phyloP scores from a whole-genome alignment of 2,113 vertebrate species.

The Aix galericulata region DNA sequence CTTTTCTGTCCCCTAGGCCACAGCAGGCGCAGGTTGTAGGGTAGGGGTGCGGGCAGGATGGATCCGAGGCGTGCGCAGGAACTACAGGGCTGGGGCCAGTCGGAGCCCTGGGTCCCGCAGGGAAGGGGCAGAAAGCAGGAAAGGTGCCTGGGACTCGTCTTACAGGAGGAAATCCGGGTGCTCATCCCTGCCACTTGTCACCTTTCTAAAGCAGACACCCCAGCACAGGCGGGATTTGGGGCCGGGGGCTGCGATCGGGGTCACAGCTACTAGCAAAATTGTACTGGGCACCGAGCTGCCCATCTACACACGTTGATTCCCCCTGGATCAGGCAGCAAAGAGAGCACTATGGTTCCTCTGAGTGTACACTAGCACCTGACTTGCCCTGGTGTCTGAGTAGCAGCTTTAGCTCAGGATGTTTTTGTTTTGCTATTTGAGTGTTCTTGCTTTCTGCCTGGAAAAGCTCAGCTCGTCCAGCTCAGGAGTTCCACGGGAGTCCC shows the following conservation, averaged over 20 bases:
- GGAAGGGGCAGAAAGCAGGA: not conserved
- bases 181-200: not conserved
- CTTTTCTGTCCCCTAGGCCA: not conserved
- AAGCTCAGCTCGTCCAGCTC: not conserved
- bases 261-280: not conserved
- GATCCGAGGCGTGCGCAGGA: not conserved
- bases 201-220: not conserved
- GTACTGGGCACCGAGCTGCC: not conserved
- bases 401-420: not conserved
- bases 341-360: not conserved
- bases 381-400: not conserved
- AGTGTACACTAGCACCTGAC: too few relatives aligned
- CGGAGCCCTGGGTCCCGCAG: not conserved
- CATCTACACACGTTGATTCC: not conserved
- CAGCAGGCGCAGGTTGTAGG: rapidly evolving
- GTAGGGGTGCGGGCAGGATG: not conserved
- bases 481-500: not conserved
- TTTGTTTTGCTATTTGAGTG: not conserved
- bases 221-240: not conserved
- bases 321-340: not conserved
- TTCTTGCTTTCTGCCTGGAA: not conserved
- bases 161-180: not conserved
- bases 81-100: not conserved
- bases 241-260: rapidly evolving
- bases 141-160: not conserved